A percentile compares a stretch with the other conserved stretches of the same genome.
phyloP scores from a whole-genome alignment of 2,113 vertebrate genomes.

The Serinus canaria region DNA sequence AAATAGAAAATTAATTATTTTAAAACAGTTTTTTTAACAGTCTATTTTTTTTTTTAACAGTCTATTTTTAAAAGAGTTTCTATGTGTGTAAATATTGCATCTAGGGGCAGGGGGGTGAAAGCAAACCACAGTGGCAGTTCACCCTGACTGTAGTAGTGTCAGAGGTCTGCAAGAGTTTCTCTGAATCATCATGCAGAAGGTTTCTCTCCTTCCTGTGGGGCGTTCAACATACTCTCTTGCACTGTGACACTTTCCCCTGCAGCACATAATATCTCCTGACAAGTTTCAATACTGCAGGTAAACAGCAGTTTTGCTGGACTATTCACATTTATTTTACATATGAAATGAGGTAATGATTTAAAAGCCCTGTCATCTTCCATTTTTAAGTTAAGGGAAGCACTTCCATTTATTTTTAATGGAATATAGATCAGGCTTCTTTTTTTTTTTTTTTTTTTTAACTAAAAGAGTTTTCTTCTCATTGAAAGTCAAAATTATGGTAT shows the following conservation, averaged over 20 bases:
- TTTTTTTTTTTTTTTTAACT: neutral
- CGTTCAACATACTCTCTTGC: neutral
- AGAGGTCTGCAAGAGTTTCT: neutral
- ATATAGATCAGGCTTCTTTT: neutral
- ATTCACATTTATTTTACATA: neutral
- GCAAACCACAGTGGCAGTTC: neutral
- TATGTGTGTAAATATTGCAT: neutral
- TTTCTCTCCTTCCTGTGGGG: neutral
- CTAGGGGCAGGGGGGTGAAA: accelerated
- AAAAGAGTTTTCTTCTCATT: neutral
- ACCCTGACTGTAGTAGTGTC: neutral
- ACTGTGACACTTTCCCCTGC: neutral
- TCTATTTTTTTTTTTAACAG: no score
- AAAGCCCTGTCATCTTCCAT: neutral
- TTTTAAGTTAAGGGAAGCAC: neutral
- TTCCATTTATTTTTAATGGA: neutral
- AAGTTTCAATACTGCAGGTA: neutral
- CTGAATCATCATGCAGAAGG: neutral
- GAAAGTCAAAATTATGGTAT: neutral
- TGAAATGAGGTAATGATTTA: neutral
- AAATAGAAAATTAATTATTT: accelerated
- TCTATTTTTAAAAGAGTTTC: no score
- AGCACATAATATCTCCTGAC: neutral
- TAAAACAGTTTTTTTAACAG: no score
- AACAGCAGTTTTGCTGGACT: neutral